Evolutionary conservation across 2,888 invertebrate genomes (phyloP).

Genomic region (Pyrrhia umbra): DNA sequence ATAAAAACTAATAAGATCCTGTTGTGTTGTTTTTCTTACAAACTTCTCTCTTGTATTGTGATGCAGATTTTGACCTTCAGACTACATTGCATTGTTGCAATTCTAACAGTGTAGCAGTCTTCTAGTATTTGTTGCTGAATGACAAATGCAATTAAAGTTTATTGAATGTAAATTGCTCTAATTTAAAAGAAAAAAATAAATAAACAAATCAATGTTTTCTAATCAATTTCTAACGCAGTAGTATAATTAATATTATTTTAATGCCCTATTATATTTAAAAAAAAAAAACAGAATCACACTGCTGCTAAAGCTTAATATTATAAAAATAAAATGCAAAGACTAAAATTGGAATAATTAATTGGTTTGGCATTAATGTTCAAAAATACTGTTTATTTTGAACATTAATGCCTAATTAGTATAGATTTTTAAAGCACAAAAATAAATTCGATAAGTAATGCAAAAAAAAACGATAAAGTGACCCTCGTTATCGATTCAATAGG

Average conservation of each 20-base stretch:
- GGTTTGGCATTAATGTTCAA: too few species aligned
- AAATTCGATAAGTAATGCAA: neutral
- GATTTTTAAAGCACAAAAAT: neutral
- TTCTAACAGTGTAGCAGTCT: neutral
- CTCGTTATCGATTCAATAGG: slow-evolving; percentile 37
- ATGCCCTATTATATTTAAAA: too few species aligned
- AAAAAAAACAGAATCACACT: too few species aligned
- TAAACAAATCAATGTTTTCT: too few species aligned
- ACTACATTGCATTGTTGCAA: slow-evolving; percentile 20
- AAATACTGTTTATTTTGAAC: too few species aligned
- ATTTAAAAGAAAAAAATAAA: too few species aligned
- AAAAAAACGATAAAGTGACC: slow-evolving; percentile 26
- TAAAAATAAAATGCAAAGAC: too few species aligned
- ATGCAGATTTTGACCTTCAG: slow-evolving; percentile 22
- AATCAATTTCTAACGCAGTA: too few species aligned
- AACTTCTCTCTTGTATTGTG: neutral
- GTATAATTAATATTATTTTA: too few species aligned
- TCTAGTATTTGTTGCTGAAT: neutral
- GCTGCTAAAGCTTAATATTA: too few species aligned
- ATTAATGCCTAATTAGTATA: too few species aligned
- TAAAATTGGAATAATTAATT: too few species aligned
- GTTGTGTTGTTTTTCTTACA: neutral
- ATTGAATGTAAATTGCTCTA: slow-evolving; percentile 11
- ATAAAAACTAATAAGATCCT: neutral
- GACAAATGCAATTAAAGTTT: neutral